phyloP scores from a whole-genome alignment of 23 tunicate species.

The Ascidia mentula region DNA sequence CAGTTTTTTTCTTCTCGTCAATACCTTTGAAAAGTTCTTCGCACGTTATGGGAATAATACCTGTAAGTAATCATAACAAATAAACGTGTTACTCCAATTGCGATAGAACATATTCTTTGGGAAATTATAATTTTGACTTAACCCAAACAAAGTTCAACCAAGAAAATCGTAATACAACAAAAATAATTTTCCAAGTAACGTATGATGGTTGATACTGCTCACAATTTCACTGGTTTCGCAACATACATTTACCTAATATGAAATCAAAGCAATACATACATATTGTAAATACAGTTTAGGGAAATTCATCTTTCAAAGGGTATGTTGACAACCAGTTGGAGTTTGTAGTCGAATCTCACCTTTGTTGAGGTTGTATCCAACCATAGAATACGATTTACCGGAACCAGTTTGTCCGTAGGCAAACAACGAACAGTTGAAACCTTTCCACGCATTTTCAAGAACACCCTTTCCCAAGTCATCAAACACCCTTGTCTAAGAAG shows the following conservation, averaged over 20 bases:
- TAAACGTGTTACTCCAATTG: no score
- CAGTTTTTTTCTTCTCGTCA: conserved; percentile 54
- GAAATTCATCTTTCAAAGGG: not conserved
- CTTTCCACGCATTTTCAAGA: conserved; percentile 84
- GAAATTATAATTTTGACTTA: no score
- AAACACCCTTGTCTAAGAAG: conserved; percentile 59
- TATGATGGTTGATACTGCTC: not conserved
- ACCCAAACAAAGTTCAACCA: no score
- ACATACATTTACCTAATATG: not conserved
- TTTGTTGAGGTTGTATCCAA: conserved; percentile 80
- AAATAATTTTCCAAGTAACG: not conserved
- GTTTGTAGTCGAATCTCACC: conserved; percentile 27
- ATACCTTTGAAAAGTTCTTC: conserved; percentile 85
- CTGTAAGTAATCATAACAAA: conserved; percentile 10
- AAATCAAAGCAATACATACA: not conserved
- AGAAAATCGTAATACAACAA: not conserved
- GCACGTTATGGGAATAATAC: conserved; percentile 82
- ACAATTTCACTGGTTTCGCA: not conserved
- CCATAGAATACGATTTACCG: conserved; percentile 96
- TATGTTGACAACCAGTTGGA: not conserved
- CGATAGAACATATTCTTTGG: no score
- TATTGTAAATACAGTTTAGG: not conserved
- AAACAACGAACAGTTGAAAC: conserved; percentile 94
- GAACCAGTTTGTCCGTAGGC: conserved; percentile 98
- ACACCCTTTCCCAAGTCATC: conserved; percentile 79